Evolutionary conservation across 2,797 vertebrate genomes (phyloP).

Genomic region (Chiloscyllium punctatum): DNA sequence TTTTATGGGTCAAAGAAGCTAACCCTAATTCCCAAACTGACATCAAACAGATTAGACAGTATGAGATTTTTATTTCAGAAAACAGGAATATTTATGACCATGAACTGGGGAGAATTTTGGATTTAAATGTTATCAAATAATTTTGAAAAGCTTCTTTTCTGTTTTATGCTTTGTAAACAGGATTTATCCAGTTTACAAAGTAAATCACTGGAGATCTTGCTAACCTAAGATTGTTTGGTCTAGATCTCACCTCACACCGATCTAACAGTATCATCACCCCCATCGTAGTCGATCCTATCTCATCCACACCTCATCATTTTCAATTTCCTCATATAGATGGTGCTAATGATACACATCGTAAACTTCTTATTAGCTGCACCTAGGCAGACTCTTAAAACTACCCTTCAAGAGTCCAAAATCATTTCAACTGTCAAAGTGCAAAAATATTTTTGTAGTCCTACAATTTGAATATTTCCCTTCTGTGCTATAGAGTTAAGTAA

Average conservation of each 20-base stretch:
- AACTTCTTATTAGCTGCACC: conserved; percentile 77
- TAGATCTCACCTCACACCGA: conserved; percentile 60
- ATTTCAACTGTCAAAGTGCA: conserved; percentile 64
- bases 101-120: neutral
- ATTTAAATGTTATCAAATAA: conserved; percentile 11
- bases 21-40: conserved; percentile 36
- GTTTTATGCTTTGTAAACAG: neutral
- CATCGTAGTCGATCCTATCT: conserved; percentile 60
- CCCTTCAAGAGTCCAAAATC: conserved; percentile 66
- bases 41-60: conserved; percentile 36
- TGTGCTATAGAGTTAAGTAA: conserved; percentile 25
- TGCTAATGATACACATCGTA: conserved; percentile 81
- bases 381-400: conserved; percentile 57
- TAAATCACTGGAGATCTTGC: conserved; percentile 26
- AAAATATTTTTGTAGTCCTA: conserved; percentile 54
- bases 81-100: conserved; percentile 11
- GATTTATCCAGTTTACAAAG: neutral
- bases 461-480: conserved; percentile 52
- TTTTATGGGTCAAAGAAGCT: conserved; percentile 37
- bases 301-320: conserved; percentile 66
- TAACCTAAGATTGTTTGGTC: conserved; percentile 11
- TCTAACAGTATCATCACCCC: conserved; percentile 61
- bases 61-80: conserved; percentile 18
- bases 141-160: neutral
- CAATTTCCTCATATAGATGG: conserved; percentile 70